A percentile compares a stretch with the other conserved stretches of the same genome.
These are phyloP conservation scores for Petrocephalus zakoni DNA, from an alignment of 2,113 vertebrate genomes.

Conservation along the genomic window DNA sequence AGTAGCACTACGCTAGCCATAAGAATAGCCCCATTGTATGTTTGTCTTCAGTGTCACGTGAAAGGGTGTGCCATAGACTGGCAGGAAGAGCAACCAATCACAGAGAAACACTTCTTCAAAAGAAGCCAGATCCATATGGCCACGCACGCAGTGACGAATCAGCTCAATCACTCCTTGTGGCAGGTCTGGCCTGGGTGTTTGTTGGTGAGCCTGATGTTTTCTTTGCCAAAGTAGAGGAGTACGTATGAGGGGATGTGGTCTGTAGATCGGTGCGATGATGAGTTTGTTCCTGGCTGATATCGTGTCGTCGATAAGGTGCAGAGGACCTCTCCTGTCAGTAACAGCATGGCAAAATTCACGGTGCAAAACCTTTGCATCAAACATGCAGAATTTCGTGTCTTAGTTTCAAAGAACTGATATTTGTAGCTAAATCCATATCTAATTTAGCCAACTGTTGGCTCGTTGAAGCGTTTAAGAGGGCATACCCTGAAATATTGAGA, in stretches of 20 bases:
- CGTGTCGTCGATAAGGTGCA: neutral
- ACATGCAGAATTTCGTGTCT: neutral
- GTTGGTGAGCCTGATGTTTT: neutral
- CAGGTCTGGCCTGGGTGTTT: neutral
- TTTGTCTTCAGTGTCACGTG: neutral
- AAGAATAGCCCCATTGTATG: neutral
- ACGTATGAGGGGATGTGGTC: neutral
- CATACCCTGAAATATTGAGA: slow-evolving; percentile 5
- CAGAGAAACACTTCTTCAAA: neutral
- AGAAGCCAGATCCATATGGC: neutral
- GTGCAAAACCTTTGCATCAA: neutral
- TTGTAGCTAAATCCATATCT: neutral
- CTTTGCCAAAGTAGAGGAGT: neutral
- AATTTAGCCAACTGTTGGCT: slow-evolving; percentile 6
- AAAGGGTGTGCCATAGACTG: neutral
- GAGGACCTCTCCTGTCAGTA: neutral
- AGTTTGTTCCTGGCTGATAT: neutral
- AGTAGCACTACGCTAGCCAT: neutral
- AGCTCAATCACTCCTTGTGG: neutral
- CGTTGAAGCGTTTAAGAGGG: neutral
- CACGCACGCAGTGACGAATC: neutral
- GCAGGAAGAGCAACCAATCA: neutral
- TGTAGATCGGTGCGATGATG: neutral
- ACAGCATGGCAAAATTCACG: neutral
- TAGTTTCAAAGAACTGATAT: neutral